Conservation (phyloP, 2,888 invertebrate species). For the Cabera pusaria region DNA sequence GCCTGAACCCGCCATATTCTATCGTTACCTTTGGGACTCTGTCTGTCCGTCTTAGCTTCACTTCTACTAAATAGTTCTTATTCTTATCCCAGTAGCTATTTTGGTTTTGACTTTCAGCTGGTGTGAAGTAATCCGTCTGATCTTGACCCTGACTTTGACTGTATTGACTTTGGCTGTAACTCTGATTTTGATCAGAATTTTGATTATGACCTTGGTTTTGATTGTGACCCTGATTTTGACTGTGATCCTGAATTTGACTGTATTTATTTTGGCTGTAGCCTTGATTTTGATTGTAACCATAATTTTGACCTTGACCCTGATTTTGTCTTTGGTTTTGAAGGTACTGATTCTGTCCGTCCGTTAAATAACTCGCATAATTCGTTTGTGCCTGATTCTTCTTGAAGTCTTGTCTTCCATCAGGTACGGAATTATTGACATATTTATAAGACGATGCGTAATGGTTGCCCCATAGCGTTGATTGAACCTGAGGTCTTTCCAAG, state of each 20-base stretch:
- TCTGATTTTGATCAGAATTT: slow-evolving; percentile 1
- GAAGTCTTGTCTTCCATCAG: slow-evolving; percentile 26
- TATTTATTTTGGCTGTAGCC: neutral
- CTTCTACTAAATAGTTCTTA: slow-evolving; percentile 51
- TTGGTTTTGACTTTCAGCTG: slow-evolving; percentile 66
- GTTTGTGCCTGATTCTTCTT: slow-evolving; percentile 20
- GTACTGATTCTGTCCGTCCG: slow-evolving; percentile 53
- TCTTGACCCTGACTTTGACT: slow-evolving; percentile 5
- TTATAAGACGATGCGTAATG: slow-evolving; percentile 67
- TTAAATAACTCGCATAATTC: slow-evolving; percentile 47
- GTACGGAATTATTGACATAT: slow-evolving; percentile 52
- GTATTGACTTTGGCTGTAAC: slow-evolving; percentile 22
- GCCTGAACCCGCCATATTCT: slow-evolving; percentile 92
- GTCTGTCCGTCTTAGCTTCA: slow-evolving; percentile 79
- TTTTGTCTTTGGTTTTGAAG: slow-evolving; percentile 25
- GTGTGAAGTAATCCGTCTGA: slow-evolving; percentile 56
- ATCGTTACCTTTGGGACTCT: slow-evolving; percentile 80
- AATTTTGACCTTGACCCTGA: slow-evolving; percentile 4
- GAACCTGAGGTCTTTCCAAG: slow-evolving; percentile 28
- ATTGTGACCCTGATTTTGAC: neutral
- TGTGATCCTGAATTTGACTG: slow-evolving; percentile 1
- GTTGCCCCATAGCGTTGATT: slow-evolving; percentile 62
- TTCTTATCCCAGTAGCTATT: slow-evolving; percentile 52
- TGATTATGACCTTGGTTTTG: neutral
- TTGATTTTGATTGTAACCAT: neutral